A percentile compares a stretch with the other conserved stretches of the same genome.
phyloP scores from a whole-genome alignment of 1,140 invertebrate genomes.

The Campoletis sonorensis region DNA sequence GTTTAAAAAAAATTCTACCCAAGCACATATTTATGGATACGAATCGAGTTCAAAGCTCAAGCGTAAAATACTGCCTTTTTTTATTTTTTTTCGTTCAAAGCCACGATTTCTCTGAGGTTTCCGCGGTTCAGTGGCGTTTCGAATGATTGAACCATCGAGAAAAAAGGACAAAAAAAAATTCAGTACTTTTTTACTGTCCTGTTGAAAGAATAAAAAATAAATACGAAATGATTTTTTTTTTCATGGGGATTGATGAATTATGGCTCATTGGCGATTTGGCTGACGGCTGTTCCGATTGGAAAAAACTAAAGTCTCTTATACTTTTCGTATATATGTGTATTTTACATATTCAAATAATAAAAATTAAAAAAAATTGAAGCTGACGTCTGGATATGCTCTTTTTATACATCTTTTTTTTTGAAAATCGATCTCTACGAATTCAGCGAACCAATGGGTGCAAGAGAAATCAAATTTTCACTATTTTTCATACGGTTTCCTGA shows the following conservation, averaged over 20 bases:
- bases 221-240: not conserved
- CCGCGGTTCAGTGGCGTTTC: not conserved
- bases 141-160: not conserved
- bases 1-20: not conserved
- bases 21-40: slow-evolving; percentile 6
- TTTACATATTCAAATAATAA: no score
- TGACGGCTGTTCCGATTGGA: not conserved
- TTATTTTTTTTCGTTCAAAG: not conserved
- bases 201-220: not conserved
- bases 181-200: not conserved
- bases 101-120: not conserved
- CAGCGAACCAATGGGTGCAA: no score
- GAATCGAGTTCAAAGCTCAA: not conserved
- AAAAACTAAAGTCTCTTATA: not conserved
- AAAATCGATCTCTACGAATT: no score
- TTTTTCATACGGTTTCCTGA: no score
- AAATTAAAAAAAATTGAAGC: no score
- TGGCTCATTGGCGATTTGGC: slow-evolving; percentile 4
- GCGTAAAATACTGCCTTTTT: not conserved
- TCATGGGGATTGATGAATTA: not conserved
- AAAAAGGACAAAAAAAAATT: not conserved
- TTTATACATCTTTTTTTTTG: no score
- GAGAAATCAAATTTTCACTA: no score
- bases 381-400: no score
- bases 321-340: no score